phyloP scores from a whole-genome alignment of 2,888 invertebrate genomes.

The Calliphora vomitoria region DNA sequence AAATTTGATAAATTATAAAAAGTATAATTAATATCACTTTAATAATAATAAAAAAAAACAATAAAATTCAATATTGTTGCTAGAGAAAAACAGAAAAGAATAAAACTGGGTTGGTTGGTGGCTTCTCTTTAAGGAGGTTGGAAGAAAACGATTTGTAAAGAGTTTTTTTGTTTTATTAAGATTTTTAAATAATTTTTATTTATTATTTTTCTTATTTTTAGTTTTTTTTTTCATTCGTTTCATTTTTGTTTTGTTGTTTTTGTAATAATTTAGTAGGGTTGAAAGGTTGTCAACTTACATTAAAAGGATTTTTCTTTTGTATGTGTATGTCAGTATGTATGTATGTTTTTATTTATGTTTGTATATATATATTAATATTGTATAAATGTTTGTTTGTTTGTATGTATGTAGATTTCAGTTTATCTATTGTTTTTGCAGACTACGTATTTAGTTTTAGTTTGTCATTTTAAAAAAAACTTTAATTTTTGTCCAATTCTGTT shows the following conservation, averaged over 20 bases:
- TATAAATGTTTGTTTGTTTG: conserved; percentile 29
- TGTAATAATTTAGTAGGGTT: conserved; percentile 34
- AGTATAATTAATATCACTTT: conserved; percentile 63
- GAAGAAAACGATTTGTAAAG: conserved; percentile 68
- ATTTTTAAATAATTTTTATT: conserved; percentile 63
- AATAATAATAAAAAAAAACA: conserved; percentile 37
- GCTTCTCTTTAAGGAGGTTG: not conserved
- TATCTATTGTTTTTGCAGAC: conserved; percentile 35
- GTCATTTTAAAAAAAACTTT: conserved; percentile 24
- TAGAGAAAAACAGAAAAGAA: not conserved
- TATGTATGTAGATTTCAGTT: conserved; percentile 40
- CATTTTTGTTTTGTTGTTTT: conserved; percentile 17
- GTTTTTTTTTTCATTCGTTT: conserved; percentile 9
- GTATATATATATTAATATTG: no score
- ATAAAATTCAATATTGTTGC: not conserved
- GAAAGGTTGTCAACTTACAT: conserved; percentile 47
- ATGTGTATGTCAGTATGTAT: conserved; percentile 16
- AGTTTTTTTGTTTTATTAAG: conserved; percentile 54
- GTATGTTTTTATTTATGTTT: conserved; percentile 4
- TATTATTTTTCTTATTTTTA: conserved; percentile 10
- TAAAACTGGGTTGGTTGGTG: not conserved
- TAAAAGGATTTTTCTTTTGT: conserved; percentile 26
- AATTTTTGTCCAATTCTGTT: conserved; percentile 36
- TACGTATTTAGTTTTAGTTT: conserved; percentile 48
- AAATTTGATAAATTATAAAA: conserved; percentile 41